A percentile compares a stretch with the other conserved stretches of the same genome.
Conservation (phyloP, 2,888 invertebrate species). For the Drosophila paranaensis region DNA sequence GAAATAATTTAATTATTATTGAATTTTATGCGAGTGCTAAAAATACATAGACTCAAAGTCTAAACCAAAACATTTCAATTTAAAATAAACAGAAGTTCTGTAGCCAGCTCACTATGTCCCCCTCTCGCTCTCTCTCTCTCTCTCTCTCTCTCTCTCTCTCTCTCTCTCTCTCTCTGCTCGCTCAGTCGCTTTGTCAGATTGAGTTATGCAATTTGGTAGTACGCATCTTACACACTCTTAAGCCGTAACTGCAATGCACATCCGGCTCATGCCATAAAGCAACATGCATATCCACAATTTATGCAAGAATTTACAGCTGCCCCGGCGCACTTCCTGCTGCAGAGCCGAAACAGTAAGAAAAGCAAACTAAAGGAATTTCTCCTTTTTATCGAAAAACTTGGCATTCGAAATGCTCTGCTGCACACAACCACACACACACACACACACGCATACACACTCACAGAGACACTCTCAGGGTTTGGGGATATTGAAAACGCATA, state of each 20-base stretch:
- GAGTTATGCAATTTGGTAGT: slow-evolving; percentile 62
- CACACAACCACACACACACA: slow-evolving; percentile 34
- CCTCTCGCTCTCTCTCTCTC: background rate
- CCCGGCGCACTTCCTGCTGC: slow-evolving; percentile 63
- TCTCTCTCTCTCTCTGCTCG: background rate
- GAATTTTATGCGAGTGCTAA: background rate
- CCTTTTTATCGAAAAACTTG: slow-evolving; percentile 73
- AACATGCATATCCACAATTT: slow-evolving; percentile 62
- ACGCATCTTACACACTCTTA: slow-evolving; percentile 60
- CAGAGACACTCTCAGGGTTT: slow-evolving; percentile 1
- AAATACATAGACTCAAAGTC: background rate
- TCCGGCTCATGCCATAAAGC: slow-evolving; percentile 68
- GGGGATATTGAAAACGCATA: slow-evolving; percentile 59
- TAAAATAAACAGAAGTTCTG: background rate
- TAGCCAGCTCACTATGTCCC: background rate
- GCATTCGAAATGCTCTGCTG: slow-evolving; percentile 53
- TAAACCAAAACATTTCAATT: slow-evolving; percentile 20
- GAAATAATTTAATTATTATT: background rate
- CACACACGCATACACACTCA: slow-evolving; percentile 13
- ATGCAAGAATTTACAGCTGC: slow-evolving; percentile 72
- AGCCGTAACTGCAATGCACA: slow-evolving; percentile 65
- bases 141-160: background rate
- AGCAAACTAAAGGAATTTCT: slow-evolving; percentile 50
- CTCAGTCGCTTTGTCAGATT: slow-evolving; percentile 38
- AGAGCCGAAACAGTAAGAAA: slow-evolving; percentile 27